Conservation (phyloP, 2,113 vertebrate genomes). For the Callipepla californica region DNA sequence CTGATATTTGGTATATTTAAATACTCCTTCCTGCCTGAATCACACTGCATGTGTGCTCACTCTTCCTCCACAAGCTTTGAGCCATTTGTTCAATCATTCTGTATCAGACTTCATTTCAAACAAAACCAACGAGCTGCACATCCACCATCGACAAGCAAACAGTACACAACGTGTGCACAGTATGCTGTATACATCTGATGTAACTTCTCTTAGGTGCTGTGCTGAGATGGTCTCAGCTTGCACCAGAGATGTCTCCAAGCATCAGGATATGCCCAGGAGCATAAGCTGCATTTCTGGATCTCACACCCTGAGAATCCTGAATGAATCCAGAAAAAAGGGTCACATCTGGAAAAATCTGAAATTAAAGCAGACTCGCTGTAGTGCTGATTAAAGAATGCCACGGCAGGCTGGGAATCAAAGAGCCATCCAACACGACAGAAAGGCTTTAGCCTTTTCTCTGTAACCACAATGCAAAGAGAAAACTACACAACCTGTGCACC, state of each 20-base stretch:
- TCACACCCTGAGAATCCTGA: neutral
- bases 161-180: neutral
- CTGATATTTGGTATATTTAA: neutral
- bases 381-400: neutral
- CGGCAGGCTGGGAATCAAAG: neutral
- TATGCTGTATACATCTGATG: rapidly evolving
- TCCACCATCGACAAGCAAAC: rapidly evolving
- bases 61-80: neutral
- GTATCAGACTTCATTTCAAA: neutral
- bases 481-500: rapidly evolving
- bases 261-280: neutral
- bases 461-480: neutral
- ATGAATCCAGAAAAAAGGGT: neutral
- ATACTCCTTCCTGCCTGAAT: neutral
- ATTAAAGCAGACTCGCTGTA: neutral
- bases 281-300: neutral
- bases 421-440: neutral
- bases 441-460: neutral
- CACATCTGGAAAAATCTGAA: neutral
- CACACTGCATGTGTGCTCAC: neutral
- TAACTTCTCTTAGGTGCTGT: neutral
- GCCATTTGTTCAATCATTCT: neutral
- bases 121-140: neutral
- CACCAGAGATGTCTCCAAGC: neutral
- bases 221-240: neutral